phyloP scores from a whole-genome alignment of 1,140 invertebrate genomes.

The Pseudomyrmex sp. region DNA sequence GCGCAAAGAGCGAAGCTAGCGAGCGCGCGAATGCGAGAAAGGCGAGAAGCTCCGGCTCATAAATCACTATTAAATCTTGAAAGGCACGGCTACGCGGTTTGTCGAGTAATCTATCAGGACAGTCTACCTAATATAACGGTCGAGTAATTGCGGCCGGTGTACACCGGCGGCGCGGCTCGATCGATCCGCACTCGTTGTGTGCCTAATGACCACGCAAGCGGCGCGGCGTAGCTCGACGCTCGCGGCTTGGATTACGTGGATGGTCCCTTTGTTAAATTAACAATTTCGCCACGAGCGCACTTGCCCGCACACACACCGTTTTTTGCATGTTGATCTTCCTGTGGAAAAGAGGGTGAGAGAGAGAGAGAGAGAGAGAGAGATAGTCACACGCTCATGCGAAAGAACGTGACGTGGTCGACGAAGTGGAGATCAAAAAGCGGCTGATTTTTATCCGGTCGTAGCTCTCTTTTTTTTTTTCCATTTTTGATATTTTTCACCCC shows the following conservation, averaged over 20 bases:
- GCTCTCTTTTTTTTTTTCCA: background rate
- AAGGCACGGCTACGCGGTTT: slow-evolving; percentile 75
- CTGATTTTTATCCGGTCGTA: background rate
- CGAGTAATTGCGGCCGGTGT: slow-evolving; percentile 71
- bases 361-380: background rate
- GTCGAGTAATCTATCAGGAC: slow-evolving; percentile 81
- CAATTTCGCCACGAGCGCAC: slow-evolving; percentile 39
- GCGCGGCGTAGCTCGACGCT: slow-evolving; percentile 39
- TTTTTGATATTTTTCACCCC: background rate
- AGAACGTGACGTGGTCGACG: background rate
- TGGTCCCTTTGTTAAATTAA: slow-evolving; percentile 62
- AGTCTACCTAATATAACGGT: slow-evolving; percentile 75
- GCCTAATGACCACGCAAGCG: slow-evolving; percentile 70
- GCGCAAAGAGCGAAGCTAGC: slow-evolving; percentile 1
- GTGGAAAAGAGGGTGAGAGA: background rate
- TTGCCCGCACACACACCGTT: background rate
- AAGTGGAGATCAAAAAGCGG: background rate
- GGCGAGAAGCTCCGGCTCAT: slow-evolving; percentile 62
- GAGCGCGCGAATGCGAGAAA: slow-evolving; percentile 12
- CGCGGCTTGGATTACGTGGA: slow-evolving; percentile 14
- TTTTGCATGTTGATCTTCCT: slow-evolving; percentile 1
- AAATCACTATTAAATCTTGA: slow-evolving; percentile 83
- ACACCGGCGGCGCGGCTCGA: slow-evolving; percentile 54
- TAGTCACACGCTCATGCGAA: background rate
- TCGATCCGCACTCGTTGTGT: slow-evolving; percentile 68